Evolutionary conservation across 2,797 vertebrate species (phyloP), one percentile per base, ranked within the genome.

Genomic region (Peromyscus nudipes): DNA sequence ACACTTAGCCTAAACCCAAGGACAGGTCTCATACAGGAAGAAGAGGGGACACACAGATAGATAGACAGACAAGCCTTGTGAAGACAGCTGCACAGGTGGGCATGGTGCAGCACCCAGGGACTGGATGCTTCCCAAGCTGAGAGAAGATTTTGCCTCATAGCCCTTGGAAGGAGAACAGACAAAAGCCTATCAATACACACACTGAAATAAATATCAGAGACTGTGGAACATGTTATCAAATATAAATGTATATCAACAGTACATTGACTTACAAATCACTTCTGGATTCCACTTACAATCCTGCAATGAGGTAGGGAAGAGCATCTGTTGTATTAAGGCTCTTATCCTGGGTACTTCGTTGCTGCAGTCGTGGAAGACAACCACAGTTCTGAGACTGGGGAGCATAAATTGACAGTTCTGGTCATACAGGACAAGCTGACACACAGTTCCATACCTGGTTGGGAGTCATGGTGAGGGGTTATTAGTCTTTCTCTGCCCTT

Each of bases 381-480:
- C 6, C 0, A 5, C 43, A 4, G 11, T 6, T 43, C 43, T 13
- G 12, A 3, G 27, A 10, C 4, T 77, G 1, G 1, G 16, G 14
- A 34, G 43, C 43, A n/a, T 10, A 2, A 2, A 4, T 12, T 0
- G 6, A 9, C 34, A 62, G 1, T 4, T 27, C 0, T 7, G 5
- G 0, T 6, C 1, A 3, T 23, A 13, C 19, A 3, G 9, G 46
- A 19, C 0, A 34, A 43, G 12, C 8, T 13, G 40, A 3, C 16
- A 13, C 2, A 5, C 0, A 0, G 23, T 1, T 1, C 4, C 4
- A 1, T 1, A 1, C 17, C 83, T 5, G 0, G 16, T 19, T 2
- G 1, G 37, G 0, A 6, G 19, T 43, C 43, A 1, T 0, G 2
- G 23, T 52, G 17, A n/a, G 19, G 4, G 2, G 3, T 7, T 11